phyloP scores from a whole-genome alignment of 2,888 invertebrate species.

The Spilarctia lutea region DNA sequence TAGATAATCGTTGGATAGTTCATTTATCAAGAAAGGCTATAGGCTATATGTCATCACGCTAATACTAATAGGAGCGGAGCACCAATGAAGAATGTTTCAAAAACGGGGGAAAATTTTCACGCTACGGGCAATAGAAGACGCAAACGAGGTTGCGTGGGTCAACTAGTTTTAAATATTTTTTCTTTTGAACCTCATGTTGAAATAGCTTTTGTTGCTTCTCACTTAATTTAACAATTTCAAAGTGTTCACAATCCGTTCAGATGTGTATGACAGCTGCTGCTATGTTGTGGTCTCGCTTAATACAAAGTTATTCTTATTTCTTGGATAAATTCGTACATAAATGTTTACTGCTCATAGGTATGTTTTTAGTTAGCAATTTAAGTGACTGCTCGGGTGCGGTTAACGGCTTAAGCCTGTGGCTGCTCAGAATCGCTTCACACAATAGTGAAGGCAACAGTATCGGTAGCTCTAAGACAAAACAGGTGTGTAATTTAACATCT shows the following conservation, averaged over 20 bases:
- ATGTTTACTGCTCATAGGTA: conserved; percentile 30
- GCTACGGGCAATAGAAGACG: too few species aligned
- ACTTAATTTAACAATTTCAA: conserved; percentile 27
- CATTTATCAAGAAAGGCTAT: too few species aligned
- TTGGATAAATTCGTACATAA: conserved; percentile 30
- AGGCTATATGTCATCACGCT: too few species aligned
- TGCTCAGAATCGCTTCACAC: conserved; percentile 19
- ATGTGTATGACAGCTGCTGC: conserved; percentile 37
- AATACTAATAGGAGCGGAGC: too few species aligned
- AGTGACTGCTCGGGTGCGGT: conserved; percentile 34
- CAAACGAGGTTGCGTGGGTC: too few species aligned
- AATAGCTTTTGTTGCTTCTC: neutral
- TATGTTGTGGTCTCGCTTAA: conserved; percentile 36
- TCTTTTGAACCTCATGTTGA: neutral
- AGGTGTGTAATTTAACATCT: conserved; percentile 23
- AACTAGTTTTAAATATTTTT: neutral
- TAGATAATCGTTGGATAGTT: too few species aligned
- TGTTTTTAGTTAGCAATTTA: conserved; percentile 22
- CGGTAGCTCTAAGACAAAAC: conserved; percentile 1
- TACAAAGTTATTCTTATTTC: conserved; percentile 16
- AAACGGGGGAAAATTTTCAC: too few species aligned
- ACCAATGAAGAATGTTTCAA: too few species aligned
- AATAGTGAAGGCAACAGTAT: conserved; percentile 21
- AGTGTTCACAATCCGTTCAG: conserved; percentile 26
- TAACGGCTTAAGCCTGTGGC: conserved; percentile 34